phyloP scores from a whole-genome alignment of 2,113 vertebrate genomes.

The Corapipo altera region DNA sequence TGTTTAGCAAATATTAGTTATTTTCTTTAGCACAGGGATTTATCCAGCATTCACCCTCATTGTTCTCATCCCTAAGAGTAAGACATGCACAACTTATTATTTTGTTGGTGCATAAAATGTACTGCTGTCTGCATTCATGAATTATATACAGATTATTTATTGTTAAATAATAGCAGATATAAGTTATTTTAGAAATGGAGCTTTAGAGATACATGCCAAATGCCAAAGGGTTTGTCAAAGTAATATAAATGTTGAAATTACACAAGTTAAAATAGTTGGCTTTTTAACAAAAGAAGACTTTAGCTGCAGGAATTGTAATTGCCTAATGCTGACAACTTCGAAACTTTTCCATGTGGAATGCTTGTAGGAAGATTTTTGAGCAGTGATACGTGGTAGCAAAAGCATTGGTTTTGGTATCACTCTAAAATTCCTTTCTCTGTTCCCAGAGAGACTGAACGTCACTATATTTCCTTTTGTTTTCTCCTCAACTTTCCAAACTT shows the following conservation, averaged over 20 bases:
- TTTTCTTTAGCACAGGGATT: neutral
- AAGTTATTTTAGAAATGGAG: neutral
- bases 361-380: neutral
- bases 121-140: neutral
- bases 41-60: neutral
- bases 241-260: neutral
- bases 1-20: neutral
- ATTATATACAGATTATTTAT: neutral
- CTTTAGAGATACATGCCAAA: neutral
- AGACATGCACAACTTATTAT: neutral
- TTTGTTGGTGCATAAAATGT: neutral
- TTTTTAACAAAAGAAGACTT: neutral
- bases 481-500: neutral
- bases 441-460: neutral
- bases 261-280: neutral
- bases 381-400: neutral
- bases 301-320: neutral
- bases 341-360: neutral
- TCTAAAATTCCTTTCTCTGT: neutral
- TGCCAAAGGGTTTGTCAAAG: neutral
- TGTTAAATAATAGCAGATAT: neutral
- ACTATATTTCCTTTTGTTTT: neutral
- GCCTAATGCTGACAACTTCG: neutral
- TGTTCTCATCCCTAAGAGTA: neutral
- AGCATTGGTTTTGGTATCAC: fast-evolving